Base-by-base conservation (phyloP, 2,888 invertebrate species). In the Kryphioiulus occultus region DNA sequence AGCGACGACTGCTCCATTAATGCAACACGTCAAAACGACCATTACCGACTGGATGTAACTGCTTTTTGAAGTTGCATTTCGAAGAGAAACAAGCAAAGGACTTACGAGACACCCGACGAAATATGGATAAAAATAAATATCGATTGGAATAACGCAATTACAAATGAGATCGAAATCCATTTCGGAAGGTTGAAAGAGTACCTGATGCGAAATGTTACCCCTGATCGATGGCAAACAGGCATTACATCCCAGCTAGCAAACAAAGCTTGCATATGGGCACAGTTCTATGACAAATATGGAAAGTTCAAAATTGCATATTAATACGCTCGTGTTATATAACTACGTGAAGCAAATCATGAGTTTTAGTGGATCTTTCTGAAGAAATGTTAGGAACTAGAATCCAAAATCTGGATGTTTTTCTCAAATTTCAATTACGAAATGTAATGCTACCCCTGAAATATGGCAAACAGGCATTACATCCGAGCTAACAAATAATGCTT, bases 131-230 rank as follows among this genome's bases (percentile, higher is more conserved):
- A 68, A 68, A 22, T 68, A 68, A 68, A 68, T 68, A 68, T 68
- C 68, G 68, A 68, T 68, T 68, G 68, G 68, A 26, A 68, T 68
- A 68, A 59, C 59, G 59, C 59, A 59, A 59, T 59, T 59, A 59
- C 59, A 59, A n/a, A 9, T n/a, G 59, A 59, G 59, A n/a, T 59
- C n/a, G 59, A 59, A 59, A 59, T 59, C 59, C 59, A 9, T 9
- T 59, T 59, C 59, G 59, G 9, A 59, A 59, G 68, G 7, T 26
- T 68, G 68, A 9, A 26, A 68, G 68, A 68, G n/a, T 68, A 26
- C 26, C 68, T 26, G 1, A 26, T n/a, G 68, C 68, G 68, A 68
- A 68, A 68, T 26, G 26, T 68, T 68, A 68, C 12, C 68, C 68
- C 68, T 68, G 68, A 68, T 68, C 68, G 2, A 68, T 26, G 68